Percentiles rank a stretch among this genome's conserved stretches.
Evolutionary conservation across 2,888 invertebrate genomes (phyloP).

Genomic region (Latrodectus elegans): DNA sequence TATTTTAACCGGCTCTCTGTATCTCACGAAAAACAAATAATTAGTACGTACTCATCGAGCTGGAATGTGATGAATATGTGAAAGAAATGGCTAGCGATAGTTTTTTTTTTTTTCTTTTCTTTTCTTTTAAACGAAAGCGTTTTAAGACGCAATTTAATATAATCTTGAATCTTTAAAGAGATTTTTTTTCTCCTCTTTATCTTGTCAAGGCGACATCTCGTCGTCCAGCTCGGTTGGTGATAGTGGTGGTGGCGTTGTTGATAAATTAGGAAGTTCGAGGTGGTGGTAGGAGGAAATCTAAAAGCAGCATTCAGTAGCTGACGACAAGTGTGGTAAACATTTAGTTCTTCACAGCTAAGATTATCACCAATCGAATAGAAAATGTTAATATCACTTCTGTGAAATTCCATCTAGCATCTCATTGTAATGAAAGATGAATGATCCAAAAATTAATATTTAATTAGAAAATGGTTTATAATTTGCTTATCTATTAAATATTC

Average conservation of each 20-base stretch:
- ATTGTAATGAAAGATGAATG: too few species aligned
- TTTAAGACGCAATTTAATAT: neutral
- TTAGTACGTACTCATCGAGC: neutral
- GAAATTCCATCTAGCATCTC: too few species aligned
- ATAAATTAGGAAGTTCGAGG: constrained; percentile 9
- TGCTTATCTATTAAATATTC: too few species aligned
- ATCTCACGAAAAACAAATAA: neutral
- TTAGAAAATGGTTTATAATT: too few species aligned
- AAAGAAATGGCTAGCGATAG: neutral
- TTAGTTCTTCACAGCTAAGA: neutral
- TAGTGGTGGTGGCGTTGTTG: constrained; percentile 24
- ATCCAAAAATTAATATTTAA: too few species aligned
- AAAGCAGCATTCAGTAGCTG: constrained; percentile 7
- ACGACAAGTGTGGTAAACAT: constrained; percentile 12
- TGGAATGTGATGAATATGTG: neutral
- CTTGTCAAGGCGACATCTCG: neutral
- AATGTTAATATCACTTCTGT: too few species aligned
- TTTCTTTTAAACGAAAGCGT: neutral
- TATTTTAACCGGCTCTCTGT: constrained; percentile 7
- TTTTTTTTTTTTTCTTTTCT: neutral
- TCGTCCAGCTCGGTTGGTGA: neutral
- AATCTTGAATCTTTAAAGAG: neutral
- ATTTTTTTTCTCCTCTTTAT: constrained; percentile 8
- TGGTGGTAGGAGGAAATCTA: neutral
- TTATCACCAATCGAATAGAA: too few species aligned